Base-by-base conservation (phyloP, 2,797 vertebrate species). In the Cyclura pinguis region DNA sequence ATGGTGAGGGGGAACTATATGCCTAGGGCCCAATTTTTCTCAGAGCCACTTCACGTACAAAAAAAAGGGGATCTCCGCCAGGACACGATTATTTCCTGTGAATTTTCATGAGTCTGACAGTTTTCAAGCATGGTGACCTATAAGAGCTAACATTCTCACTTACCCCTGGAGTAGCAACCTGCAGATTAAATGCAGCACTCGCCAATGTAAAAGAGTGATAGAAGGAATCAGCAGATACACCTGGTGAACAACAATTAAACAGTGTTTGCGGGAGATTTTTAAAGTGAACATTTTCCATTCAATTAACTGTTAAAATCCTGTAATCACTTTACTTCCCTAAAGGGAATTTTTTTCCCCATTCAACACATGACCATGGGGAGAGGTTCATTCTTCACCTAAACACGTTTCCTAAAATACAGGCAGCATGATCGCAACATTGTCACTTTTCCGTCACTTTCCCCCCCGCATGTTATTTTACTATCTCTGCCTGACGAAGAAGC, bases 111-210 rank as follows among this genome's bases (percentile, higher is more conserved):
- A 22, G 29, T 52, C 38, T 57, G 72, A 1, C 0, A 7, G 7
- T 13, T 52, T 93, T 84, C 84, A 85, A 4, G 3, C 20, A 9
- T 38, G 35, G 88, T 87, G 86, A 76, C 18, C 29, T 24, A 57
- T 59, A 74, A 1, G 0, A 50, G 24, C 1, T 27, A 29, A 8
- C 24, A 18, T n/a, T 84, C 74, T 81, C 38, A 95, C 98, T 98
- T 91, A 99, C 99, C 98, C 98, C 99, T 0, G 99, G 99, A 47
- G 99, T 99, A 0, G 98, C 98, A 84, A 98, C 99, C 95, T 99
- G 99, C 22, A 99, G 95, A 90, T 99, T 99, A 93, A 99, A 99
- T 89, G 98, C 97, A 0, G 98, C 95, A 67, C 97, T 97, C 27
- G 98, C 98, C 80, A 99, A 94, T 0, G 97, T 98, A 96, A 99